Conservation (phyloP, 2,113 vertebrate genomes). For the Spilogale gracilis region DNA sequence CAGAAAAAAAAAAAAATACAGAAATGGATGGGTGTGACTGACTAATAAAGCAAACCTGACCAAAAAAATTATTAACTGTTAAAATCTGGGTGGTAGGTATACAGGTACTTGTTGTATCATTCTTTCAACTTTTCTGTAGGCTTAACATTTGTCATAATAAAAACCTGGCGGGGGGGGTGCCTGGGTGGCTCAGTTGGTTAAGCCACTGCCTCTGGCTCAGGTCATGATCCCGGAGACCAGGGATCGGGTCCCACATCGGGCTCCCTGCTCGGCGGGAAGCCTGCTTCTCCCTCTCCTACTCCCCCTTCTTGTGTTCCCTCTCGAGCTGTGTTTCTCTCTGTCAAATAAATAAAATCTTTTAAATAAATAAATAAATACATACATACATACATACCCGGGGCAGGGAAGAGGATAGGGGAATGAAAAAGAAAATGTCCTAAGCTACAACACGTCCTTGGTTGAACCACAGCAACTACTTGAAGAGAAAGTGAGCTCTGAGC, state of each 20-base stretch:
- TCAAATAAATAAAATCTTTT: too few species aligned
- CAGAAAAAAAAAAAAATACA: neutral
- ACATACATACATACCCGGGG: too few species aligned
- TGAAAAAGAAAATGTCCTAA: neutral
- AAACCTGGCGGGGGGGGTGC: neutral
- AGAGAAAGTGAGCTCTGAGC: neutral
- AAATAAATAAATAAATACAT: too few species aligned
- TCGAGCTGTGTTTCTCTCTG: too few species aligned
- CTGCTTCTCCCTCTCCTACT: too few species aligned
- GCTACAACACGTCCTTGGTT: neutral
- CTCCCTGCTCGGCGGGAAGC: too few species aligned
- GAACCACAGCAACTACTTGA: neutral
- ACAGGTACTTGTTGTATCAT: neutral
- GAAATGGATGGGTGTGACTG: neutral
- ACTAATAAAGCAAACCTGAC: neutral
- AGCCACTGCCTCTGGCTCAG: too few species aligned
- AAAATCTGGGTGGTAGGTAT: neutral
- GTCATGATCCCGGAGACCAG: too few species aligned
- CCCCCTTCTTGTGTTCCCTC: too few species aligned
- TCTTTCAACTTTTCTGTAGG: neutral
- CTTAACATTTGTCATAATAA: neutral
- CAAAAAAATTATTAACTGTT: neutral
- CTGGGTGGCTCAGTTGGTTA: too few species aligned
- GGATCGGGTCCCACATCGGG: too few species aligned
- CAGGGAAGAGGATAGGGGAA: neutral